Base-by-base conservation (phyloP, 2,888 invertebrate genomes). In the Drosophila prolongata region DNA sequence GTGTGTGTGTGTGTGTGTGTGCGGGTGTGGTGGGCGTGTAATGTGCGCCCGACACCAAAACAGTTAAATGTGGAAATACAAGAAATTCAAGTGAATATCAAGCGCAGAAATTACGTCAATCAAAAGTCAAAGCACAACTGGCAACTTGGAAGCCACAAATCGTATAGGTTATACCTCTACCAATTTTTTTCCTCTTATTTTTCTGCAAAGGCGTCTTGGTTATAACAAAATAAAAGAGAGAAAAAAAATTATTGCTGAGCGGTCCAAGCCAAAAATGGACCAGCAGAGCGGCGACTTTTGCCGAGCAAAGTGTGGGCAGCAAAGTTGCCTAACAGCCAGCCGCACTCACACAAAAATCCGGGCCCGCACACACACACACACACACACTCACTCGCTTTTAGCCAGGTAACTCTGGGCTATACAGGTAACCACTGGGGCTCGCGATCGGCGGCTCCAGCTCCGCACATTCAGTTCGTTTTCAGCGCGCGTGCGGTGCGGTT, bases 401-500 rank as follows among this genome's bases (percentile, higher is more conserved):
- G 70, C 62, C 59, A 56, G 56, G 73, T 52, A 35, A 64, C 38
- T 30, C 47, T 47, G 30, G 47, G 47, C 10, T 30, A 30, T 47
- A 61, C 44, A 72, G 64, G 65, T 72, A 58, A 50, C 72, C 50
- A 35, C 13, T 27, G 65, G 30, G 57, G 68, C 69, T 76, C 77
- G 79, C 61, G 64, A 68, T 74, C 76, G 65, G 50, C 64, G 44
- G 61, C 56, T 46, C 38, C 42, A 65, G 66, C 82, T 80, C 78
- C 69, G 65, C 58, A 58, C 67, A 73, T 86, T 89, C 90, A 89
- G 89, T 89, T 90, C 85, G 85, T 79, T 81, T 80, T 75, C 67
- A 87, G 88, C 87, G 78, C 87, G 90, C 90, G 89, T 89, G 88
- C 90, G 90, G 90, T 89, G 85, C 85, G 83, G 90, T 89, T 90